Evolutionary conservation across 2,797 vertebrate species (phyloP), one percentile per base, ranked within the genome.

Genomic region (Miichthys miiuy): DNA sequence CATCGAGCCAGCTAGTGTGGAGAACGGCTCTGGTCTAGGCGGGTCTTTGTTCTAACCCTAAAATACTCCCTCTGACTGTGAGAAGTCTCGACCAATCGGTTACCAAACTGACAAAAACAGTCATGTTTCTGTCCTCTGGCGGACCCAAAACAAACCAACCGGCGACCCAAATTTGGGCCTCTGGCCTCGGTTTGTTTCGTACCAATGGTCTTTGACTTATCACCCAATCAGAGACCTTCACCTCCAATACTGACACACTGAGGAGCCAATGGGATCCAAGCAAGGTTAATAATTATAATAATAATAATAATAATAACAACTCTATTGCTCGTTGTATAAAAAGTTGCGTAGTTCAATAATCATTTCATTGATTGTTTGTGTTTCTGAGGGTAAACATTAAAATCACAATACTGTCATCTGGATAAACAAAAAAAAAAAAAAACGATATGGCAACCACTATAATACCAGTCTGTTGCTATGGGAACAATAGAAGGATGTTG

Each of bases 341-440:
- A 89, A 85, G 67, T 83, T 86, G 81, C 54, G 52, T 84, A 88
- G 79, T 79, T 89, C 63, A 88, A 88, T 75, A 72, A 87, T 77
- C 54, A 25, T 86, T 87, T 83, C 78, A 87, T 77, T 87, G 62
- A 71, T 57, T 71, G 42, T 83, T 83, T 79, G 42, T 65, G 62
- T 84, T 90, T 92, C 68, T 85, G 68, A 89, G 72, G 89, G 90
- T 91, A 93, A 93, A 93, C 91, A 92, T 82, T 84, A 89, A 90
- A 93, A 92, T 89, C 82, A 94, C 92, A 95, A 96, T 95, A 96
- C 95, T 95, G 94, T 90, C 87, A 84, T 89, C 75, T 89, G 88
- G 84, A 91, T 80, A 80, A 87, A 89, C 75, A 91, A 86, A 87
- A 50, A 38, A n/a, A 25, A 87, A 91, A 85, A 92, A 92, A 89